Evolutionary conservation across 2,113 vertebrate species (phyloP).

Genomic region (Fregetta grallaria): DNA sequence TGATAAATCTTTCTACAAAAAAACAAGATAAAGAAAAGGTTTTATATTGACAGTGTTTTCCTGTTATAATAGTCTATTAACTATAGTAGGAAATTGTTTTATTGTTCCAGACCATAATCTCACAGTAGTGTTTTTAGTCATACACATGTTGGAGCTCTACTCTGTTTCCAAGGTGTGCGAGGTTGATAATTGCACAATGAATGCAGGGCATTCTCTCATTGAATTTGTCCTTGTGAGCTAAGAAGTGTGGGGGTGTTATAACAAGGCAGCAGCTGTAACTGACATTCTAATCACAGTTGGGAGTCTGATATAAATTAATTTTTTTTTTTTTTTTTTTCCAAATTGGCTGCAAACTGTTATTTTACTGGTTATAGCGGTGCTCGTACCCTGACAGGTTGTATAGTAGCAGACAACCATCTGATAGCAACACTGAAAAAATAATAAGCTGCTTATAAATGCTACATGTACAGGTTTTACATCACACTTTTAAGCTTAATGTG

Average conservation of each 20-base stretch:
- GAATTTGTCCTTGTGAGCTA: conserved; percentile 58
- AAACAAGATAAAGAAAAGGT: background rate
- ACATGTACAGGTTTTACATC: background rate
- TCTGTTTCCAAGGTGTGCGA: conserved; percentile 43
- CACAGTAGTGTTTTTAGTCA: conserved; percentile 45
- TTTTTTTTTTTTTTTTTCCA: conserved; percentile 7
- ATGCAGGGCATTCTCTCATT: conserved; percentile 31
- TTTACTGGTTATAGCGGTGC: conserved; percentile 41
- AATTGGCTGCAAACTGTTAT: conserved; percentile 42
- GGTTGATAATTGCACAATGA: conserved; percentile 55
- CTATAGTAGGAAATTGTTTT: background rate
- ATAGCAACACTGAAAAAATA: background rate
- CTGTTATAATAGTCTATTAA: background rate
- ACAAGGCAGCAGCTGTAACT: conserved; percentile 64
- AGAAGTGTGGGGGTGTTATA: conserved; percentile 39
- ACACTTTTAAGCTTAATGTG: background rate
- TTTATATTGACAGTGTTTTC: conserved; percentile 37
- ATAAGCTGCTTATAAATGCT: background rate
- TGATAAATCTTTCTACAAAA: conserved; percentile 33
- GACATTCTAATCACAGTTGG: conserved; percentile 42
- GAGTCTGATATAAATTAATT: background rate
- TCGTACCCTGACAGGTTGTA: background rate
- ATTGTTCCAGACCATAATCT: conserved; percentile 54
- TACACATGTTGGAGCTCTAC: background rate
- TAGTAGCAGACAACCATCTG: background rate